Base-by-base conservation (phyloP, 1,140 invertebrate genomes). In the Hormaphis cornu region DNA sequence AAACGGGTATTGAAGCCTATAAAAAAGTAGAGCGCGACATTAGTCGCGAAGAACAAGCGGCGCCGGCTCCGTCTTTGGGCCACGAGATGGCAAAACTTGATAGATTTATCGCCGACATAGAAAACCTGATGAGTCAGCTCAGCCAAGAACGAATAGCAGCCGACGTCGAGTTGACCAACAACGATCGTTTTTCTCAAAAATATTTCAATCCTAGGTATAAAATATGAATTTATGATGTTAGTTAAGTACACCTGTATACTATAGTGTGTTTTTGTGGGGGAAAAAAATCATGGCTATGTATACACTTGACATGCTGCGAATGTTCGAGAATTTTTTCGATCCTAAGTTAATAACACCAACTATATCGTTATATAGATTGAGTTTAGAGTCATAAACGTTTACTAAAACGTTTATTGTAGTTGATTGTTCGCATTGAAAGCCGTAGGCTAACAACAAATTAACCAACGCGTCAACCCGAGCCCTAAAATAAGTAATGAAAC, bases 21-120 rank as follows among this genome's bases (percentile, higher is more conserved):
- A 24, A 75, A 42, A 63, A 71, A 20, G 6, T 76, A 8, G 75
- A 76, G 22, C 53, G 70, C 24, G 75, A 75, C 53, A 75, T 76
- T 26, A 73, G 70, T 71, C 42, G 58, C 33, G 75, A 75, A 70
- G 75, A 76, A 56, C 73, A 71, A 69, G 54, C 70, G 16, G 75
- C 75, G 3, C 75, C 75, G 6, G 75, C 74, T 33, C 74, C 75
- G 3, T 71, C 74, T 69, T 70, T 71, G 61, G 73, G 73, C 14
- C 73, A 75, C 59, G 73, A 70, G 10, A 74, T 75, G 71, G 70
- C 74, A 10, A 71, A 72, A 71, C 48, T 75, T 26, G 74, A 74
- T 28, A 71, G 56, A 71, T 53, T 74, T 30, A 72, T 71, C 8
- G 37, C 69, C 12, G 73, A 74, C 48, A 71, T 74, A 26, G 74